phyloP scores from a whole-genome alignment of 2,888 invertebrate genomes.

The Yponomeuta cagnagella region DNA sequence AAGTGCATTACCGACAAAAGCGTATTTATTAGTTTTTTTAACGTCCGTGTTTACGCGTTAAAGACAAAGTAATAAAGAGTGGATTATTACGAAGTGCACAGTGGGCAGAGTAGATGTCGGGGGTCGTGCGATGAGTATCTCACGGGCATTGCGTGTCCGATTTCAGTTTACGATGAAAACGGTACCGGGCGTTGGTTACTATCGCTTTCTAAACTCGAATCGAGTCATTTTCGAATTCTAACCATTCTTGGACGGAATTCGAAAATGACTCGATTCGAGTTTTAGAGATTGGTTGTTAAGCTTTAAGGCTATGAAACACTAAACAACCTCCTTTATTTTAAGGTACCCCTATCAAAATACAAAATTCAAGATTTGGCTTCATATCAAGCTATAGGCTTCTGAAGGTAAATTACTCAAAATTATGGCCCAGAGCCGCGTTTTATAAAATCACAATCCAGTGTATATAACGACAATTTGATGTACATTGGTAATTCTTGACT shows the following conservation, averaged over 20 bases:
- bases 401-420: too few relatives aligned
- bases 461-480: too few relatives aligned
- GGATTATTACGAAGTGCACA: neutral
- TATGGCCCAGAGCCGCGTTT: neutral
- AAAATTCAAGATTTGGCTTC: neutral
- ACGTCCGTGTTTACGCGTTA: too few relatives aligned
- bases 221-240: neutral
- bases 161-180: conserved; percentile 25
- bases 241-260: too few relatives aligned
- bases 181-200: conserved; percentile 12
- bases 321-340: too few relatives aligned
- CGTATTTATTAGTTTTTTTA: too few relatives aligned
- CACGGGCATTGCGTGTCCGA: conserved; percentile 30
- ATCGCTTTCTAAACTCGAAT: neutral
- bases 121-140: conserved; percentile 28
- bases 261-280: too few relatives aligned
- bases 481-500: too few relatives aligned
- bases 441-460: neutral
- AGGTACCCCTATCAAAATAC: too few relatives aligned
- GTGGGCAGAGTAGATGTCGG: neutral
- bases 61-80: neutral
- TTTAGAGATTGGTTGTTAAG: neutral
- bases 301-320: too few relatives aligned
- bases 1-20: too few relatives aligned
- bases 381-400: too few relatives aligned